Evolutionary conservation across 2,888 invertebrate species (phyloP).

Genomic region (Tetragnatha montana): DNA sequence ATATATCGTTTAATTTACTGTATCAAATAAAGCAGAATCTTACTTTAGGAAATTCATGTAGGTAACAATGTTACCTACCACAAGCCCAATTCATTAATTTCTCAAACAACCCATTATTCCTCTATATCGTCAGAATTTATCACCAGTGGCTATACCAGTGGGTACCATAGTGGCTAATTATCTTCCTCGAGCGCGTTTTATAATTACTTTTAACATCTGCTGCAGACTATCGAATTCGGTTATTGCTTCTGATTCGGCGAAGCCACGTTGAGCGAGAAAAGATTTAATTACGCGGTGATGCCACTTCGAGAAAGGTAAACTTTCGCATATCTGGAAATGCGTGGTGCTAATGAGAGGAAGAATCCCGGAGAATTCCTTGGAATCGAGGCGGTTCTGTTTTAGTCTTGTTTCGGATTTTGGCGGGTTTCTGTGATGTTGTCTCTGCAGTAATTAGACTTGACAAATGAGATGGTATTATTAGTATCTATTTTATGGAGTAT

Average conservation of each 20-base stretch:
- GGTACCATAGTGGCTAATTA: conserved; percentile 31
- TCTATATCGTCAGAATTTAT: conserved; percentile 3
- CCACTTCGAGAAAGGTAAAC: not conserved
- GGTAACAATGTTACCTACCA: not conserved
- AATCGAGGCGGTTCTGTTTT: not conserved
- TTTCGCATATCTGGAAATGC: not conserved
- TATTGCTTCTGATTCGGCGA: not conserved
- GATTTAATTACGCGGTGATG: conserved; percentile 32
- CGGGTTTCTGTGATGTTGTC: not conserved
- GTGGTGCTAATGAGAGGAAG: not conserved
- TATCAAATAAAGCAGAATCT: too few species aligned
- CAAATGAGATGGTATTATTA: too few species aligned
- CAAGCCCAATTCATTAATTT: not conserved
- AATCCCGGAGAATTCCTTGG: not conserved
- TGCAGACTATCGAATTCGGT: conserved; percentile 3
- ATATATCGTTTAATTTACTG: too few species aligned
- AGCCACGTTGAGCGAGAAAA: not conserved
- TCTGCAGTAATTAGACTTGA: too few species aligned
- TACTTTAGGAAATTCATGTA: too few species aligned
- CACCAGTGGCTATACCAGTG: conserved; percentile 6
- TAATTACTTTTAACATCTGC: conserved; percentile 47
- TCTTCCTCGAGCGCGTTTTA: conserved; percentile 14
- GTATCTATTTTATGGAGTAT: too few species aligned
- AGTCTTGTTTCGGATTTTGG: not conserved
- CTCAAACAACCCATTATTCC: not conserved